Percentiles rank a stretch among this genome's conserved stretches.
Conservation (phyloP, 1,140 invertebrate species). For the Diorhabda elongata region DNA sequence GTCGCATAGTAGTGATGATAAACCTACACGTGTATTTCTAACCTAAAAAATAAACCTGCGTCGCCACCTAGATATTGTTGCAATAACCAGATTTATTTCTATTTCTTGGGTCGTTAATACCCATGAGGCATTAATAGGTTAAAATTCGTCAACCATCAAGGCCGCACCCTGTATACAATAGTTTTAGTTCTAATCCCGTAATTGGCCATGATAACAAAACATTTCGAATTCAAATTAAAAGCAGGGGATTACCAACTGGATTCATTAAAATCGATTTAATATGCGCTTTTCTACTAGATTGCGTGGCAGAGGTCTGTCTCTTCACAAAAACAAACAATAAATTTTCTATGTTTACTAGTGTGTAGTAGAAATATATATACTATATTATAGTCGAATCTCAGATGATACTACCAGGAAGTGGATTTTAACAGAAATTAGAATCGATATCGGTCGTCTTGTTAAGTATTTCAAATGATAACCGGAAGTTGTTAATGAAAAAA, state of each 20-base stretch:
- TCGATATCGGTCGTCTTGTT: too few relatives aligned
- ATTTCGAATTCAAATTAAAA: not conserved
- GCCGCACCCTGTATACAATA: not conserved
- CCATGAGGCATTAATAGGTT: too few relatives aligned
- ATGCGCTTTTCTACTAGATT: not conserved
- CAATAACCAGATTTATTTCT: too few relatives aligned
- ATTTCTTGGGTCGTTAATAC: too few relatives aligned
- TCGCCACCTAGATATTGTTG: too few relatives aligned
- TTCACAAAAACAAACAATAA: constrained; percentile 1
- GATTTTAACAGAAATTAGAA: not conserved
- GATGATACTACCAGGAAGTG: not conserved
- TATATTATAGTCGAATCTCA: not conserved
- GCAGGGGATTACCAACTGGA: not conserved
- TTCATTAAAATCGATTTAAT: constrained; percentile 1
- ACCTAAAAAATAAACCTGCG: too few relatives aligned
- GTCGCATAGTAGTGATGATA: too few relatives aligned
- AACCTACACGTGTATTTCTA: too few relatives aligned
- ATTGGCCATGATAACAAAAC: not conserved
- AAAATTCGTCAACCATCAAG: too few relatives aligned
- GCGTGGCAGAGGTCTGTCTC: not conserved
- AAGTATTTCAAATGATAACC: too few relatives aligned
- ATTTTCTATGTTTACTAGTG: not conserved
- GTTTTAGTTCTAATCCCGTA: not conserved
- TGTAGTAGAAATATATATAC: not conserved
- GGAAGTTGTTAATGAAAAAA: too few relatives aligned